phyloP scores from a whole-genome alignment of 2,113 vertebrate genomes.

The Elephantulus edwardii region DNA sequence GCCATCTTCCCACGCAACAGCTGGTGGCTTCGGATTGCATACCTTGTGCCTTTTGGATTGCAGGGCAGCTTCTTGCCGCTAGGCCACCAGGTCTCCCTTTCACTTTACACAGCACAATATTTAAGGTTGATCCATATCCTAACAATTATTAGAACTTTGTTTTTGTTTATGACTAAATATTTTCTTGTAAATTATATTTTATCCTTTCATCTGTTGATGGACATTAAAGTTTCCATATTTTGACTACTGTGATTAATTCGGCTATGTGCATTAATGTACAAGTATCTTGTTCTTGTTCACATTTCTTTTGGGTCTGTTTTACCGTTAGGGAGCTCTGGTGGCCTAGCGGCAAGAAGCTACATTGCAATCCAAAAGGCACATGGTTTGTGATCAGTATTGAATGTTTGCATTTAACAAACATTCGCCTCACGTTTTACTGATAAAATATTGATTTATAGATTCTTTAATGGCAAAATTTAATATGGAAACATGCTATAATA shows the following conservation, averaged over 20 bases:
- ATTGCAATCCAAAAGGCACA: too few species aligned
- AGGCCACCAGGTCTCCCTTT: too few species aligned
- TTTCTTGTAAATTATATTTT: not conserved
- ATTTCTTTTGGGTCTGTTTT: not conserved
- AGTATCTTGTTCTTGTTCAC: not conserved
- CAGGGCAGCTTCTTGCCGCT: too few species aligned
- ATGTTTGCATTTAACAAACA: not conserved
- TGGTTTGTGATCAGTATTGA: not conserved
- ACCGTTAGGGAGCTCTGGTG: too few species aligned
- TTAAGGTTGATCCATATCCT: not conserved
- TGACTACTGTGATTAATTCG: not conserved
- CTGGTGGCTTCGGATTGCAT: too few species aligned
- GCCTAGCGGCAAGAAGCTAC: too few species aligned
- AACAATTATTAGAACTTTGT: not conserved
- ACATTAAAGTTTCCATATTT: not conserved
- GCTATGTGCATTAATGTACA: not conserved
- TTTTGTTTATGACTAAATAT: not conserved
- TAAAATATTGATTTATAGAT: not conserved
- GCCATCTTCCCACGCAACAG: too few species aligned
- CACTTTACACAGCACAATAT: not conserved
- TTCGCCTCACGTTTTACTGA: not conserved
- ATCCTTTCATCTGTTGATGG: not conserved
- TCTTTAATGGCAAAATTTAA: not conserved
- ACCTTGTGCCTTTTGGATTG: too few species aligned
- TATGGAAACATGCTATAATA: slow-evolving; percentile 26